Percentiles rank a stretch among this genome's conserved stretches.
These are phyloP conservation scores for Rhizoglyphus robini DNA, from an alignment of 1,140 invertebrate species.

Conservation along the genomic window DNA sequence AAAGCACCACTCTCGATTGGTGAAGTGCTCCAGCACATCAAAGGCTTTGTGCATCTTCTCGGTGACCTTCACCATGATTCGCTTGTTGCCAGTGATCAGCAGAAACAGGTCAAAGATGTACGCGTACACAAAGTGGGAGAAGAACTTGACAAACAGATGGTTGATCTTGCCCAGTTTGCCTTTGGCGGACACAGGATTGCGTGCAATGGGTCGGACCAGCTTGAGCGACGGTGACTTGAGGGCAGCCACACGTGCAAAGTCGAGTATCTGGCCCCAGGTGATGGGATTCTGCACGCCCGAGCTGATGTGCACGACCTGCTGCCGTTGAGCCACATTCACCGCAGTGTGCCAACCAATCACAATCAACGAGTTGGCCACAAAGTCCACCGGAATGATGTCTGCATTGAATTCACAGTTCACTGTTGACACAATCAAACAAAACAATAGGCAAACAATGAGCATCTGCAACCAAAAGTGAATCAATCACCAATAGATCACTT, in stretches of 20 bases:
- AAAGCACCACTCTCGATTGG: conserved; percentile 65
- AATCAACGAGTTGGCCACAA: conserved; percentile 70
- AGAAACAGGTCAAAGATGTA: conserved; percentile 21
- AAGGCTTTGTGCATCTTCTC: conserved; percentile 29
- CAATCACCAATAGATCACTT: not conserved
- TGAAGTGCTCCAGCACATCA: conserved; percentile 56
- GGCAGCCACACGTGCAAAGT: not conserved
- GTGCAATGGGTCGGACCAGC: conserved; percentile 11
- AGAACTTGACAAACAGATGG: conserved; percentile 13
- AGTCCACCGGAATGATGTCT: conserved; percentile 86
- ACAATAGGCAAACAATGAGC: not conserved
- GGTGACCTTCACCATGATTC: conserved; percentile 20
- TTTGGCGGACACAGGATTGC: not conserved
- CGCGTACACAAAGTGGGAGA: conserved; percentile 19
- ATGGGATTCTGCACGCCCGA: conserved; percentile 65
- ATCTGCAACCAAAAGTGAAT: not conserved
- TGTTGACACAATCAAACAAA: not conserved
- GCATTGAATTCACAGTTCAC: conserved; percentile 51
- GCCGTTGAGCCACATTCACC: conserved; percentile 38
- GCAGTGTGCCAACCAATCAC: conserved; percentile 56
- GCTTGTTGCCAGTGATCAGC: not conserved
- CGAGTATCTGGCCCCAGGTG: conserved; percentile 10
- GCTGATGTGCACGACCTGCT: conserved; percentile 71
- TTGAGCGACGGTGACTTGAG: not conserved
- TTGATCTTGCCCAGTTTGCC: not conserved